Evolutionary conservation across 2,113 vertebrate genomes (phyloP).

Genomic region (Pituophis catenifer): DNA sequence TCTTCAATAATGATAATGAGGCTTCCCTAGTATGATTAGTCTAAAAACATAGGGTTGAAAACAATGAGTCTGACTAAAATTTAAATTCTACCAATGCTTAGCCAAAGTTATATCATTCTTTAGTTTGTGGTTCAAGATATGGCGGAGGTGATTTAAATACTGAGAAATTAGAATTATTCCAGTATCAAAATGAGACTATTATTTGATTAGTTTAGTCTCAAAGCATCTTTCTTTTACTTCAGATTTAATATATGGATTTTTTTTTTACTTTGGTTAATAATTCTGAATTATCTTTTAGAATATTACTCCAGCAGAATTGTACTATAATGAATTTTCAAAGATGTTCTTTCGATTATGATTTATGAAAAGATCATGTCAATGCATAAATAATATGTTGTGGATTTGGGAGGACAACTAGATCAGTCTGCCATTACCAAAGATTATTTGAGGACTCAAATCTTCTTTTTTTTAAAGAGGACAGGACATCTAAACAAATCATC

Average conservation of each 20-base stretch:
- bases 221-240: neutral
- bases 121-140: neutral
- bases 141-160: neutral
- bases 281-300: neutral
- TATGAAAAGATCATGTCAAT: neutral
- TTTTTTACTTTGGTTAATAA: neutral
- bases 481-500: neutral
- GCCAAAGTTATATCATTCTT: neutral
- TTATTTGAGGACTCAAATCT: too few relatives aligned
- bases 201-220: neutral
- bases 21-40: neutral
- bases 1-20: neutral
- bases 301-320: neutral
- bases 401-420: too few relatives aligned
- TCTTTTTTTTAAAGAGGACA: neutral
- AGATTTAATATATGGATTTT: neutral
- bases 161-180: neutral
- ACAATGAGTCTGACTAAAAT: neutral
- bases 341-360: neutral
- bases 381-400: too few relatives aligned
- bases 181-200: neutral
- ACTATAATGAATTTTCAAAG: neutral
- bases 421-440: too few relatives aligned
- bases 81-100: neutral
- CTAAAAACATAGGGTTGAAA: neutral